A percentile compares a stretch with the other conserved stretches of the same genome.
Evolutionary conservation across 2,113 vertebrate genomes (phyloP).

Genomic region (Oreocharis arfaki): DNA sequence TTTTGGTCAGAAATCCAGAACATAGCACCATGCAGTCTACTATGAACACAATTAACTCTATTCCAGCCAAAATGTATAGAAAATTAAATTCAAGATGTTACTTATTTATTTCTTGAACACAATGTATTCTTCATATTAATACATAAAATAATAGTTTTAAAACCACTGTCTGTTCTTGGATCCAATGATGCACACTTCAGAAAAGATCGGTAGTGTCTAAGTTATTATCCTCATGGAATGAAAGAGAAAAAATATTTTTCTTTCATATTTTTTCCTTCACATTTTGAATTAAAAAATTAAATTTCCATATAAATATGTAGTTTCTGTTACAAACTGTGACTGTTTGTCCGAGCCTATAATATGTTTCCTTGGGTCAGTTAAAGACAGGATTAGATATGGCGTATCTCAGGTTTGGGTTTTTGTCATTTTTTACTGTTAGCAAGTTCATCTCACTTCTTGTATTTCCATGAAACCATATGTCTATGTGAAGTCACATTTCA

Average conservation of each 20-base stretch:
- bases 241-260: neutral
- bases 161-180: neutral
- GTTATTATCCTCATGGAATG: neutral
- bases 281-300: neutral
- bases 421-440: neutral
- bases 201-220: neutral
- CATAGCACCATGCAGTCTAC: neutral
- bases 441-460: neutral
- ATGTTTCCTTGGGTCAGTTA: neutral
- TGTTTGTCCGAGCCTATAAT: neutral
- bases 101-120: neutral
- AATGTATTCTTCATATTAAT: neutral
- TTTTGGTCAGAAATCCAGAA: neutral
- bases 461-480: neutral
- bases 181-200: neutral
- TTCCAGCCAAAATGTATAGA: neutral
- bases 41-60: neutral
- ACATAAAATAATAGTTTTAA: neutral
- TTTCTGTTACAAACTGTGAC: neutral
- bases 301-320: neutral
- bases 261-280: neutral
- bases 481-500: neutral
- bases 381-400: neutral
- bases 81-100: neutral
- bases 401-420: fast-evolving